Base-by-base conservation (phyloP, 2,797 vertebrate species). In the Poeciliopsis paucimaculata region DNA sequence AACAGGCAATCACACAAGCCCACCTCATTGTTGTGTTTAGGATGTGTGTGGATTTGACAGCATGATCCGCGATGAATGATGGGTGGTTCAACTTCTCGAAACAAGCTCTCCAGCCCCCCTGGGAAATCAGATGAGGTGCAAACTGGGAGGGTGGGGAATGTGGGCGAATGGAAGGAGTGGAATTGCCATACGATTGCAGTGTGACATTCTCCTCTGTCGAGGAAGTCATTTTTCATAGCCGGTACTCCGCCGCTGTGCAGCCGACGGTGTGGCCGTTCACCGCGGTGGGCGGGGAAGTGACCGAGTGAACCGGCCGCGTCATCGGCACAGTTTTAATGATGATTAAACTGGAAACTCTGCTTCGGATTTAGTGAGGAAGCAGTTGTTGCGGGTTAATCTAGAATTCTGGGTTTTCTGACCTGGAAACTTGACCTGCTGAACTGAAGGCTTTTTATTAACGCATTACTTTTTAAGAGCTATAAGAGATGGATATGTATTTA, bases 101-200 rank as follows among this genome's bases (percentile, higher is more conserved):
- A 95, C 93, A 90, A 95, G 92, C 86, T 75, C 87, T 73, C 26
- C 28, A 53, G 79, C 87, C 91, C 90, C 83, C 81, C 60, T 80
- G 95, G 95, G 95, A 96, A 96, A 96, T 96, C 95, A 95, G 92
- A 93, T 80, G 20, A 87, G 82, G 84, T 84, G 84, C 84, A 78
- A 84, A 89, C 88, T 64, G 78, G 84, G 80, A 60, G 82, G 80
- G 49, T 0, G 49, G 49, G 8, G 8, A 8, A 0, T 8, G 0
- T 2, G 49, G 7, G 20, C 20, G 6, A 3, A 9, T 20, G 49
- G 49, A 51, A 51, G 86, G 82, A 81, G 87, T 78, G 81, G 77
- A 85, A 88, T 87, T 75, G 82, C 89, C 77, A 81, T 75, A 70
- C 88, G 73, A 82, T 83, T 66, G 62, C 88, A 86, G 80, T 85